Evolutionary conservation across 2,888 invertebrate genomes (phyloP), one percentile per base, ranked within the genome.

Genomic region (Lamellibrachia satsuma): DNA sequence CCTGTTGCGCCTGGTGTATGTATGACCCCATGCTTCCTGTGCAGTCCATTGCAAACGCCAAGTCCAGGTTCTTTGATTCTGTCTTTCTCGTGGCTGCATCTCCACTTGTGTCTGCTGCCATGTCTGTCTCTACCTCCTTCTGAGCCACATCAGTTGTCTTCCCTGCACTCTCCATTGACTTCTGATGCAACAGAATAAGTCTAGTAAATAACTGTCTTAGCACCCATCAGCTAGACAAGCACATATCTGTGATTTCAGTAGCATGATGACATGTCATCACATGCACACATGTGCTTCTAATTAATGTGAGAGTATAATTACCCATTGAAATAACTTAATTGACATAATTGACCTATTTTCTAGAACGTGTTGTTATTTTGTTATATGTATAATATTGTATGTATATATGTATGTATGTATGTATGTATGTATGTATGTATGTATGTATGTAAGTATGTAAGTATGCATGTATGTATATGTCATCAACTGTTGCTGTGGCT

Each of bases 31-130:
- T 96, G 93, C 96, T 95, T 7, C 95, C 95, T 0, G 95, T 96
- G 93, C 95, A 95, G 93, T 96, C 96, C 96, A 96, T 95, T 92
- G 95, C 96, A 93, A 96, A 96, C 0, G 95, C 96, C 93, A 96
- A 93, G 93, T 96, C 96, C 92, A 96, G 93, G 75, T 60, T 92
- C 90, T 27, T 60, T 1, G 57, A 27, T 75, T 92, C 51, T 60
- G 27, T 92, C 75, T n/a, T 60, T n/a, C 22, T 75, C n/a, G 75
- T 6, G 6, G 75, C 75, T 22, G 75, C 75, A 15, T 75, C 75
- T 11, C 75, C 75, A 75, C 75, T 75, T 6, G 2, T 15, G 75
- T 75, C 75, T 22, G 22, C 22, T 15, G 75, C 75, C 22, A 75
- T 22, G n/a, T 3, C 55, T 55, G 55, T 55, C 8, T 75, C 75